Evolutionary conservation across 2,113 vertebrate species (phyloP).

Genomic region (Ardeotis arabs): DNA sequence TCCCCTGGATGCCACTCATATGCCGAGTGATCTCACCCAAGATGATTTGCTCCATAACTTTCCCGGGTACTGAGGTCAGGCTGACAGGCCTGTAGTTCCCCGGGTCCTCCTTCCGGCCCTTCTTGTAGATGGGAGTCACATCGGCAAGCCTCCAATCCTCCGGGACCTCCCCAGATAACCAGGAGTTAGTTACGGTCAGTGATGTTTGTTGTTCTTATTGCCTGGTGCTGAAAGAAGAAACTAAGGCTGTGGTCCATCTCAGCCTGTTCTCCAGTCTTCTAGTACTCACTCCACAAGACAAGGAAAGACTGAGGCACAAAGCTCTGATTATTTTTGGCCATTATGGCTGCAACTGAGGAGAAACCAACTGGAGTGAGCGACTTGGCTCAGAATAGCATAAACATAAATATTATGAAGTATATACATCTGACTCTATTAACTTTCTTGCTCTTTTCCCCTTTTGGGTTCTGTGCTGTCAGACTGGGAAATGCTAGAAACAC

Average conservation of each 20-base stretch:
- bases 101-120: no score
- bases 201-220: not conserved
- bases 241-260: not conserved
- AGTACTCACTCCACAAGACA: rapidly evolving
- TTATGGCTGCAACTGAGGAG: not conserved
- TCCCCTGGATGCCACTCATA: no score
- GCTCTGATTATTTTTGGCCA: not conserved
- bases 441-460: not conserved
- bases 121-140: no score
- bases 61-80: no score
- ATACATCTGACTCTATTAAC: not conserved
- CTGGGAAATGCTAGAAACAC: not conserved
- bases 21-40: no score
- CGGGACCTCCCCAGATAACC: no score
- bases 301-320: not conserved
- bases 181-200: not conserved
- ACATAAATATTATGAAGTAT: not conserved
- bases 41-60: no score
- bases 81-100: no score
- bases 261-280: not conserved
- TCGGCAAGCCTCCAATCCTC: no score
- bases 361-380: not conserved
- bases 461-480: not conserved
- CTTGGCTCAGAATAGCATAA: not conserved
- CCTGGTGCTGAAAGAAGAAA: not conserved